Percentiles rank a stretch among this genome's conserved stretches.
Evolutionary conservation across 64 coral and sea anemone genomes (phyloP).

Genomic region (Astreopora myriophthalma): DNA sequence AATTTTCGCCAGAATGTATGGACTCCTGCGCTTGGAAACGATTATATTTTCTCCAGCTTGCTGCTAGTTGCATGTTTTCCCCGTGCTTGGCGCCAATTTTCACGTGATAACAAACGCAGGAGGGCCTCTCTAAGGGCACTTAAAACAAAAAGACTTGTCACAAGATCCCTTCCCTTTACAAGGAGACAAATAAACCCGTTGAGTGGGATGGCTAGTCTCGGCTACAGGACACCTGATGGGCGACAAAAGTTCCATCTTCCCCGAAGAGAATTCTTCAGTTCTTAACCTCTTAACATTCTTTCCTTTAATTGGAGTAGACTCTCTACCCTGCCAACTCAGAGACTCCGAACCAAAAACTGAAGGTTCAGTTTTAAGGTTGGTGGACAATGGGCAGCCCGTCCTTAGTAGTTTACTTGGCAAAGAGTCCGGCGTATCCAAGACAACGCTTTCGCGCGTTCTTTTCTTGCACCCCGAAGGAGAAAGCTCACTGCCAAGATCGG

Average conservation of each 20-base stretch:
- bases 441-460: neutral
- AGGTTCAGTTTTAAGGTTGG: neutral
- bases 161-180: neutral
- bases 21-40: too few species aligned
- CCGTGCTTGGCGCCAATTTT: neutral
- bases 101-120: too few species aligned
- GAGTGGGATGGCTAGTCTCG: neutral
- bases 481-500: neutral
- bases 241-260: neutral
- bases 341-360: neutral
- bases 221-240: neutral
- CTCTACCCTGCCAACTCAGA: neutral
- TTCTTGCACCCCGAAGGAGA: neutral
- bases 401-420: neutral
- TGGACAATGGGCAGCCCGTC: neutral
- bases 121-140: neutral
- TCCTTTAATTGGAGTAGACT: neutral
- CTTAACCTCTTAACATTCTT: neutral
- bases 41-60: neutral
- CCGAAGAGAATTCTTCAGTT: neutral
- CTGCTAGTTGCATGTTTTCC: too few species aligned
- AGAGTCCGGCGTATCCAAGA: neutral
- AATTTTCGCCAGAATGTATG: too few species aligned
- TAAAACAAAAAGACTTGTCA: conserved; percentile 30
- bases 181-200: neutral